Base-by-base conservation (phyloP, 1,140 invertebrate species). In the Pogonomyrmex californicus region DNA sequence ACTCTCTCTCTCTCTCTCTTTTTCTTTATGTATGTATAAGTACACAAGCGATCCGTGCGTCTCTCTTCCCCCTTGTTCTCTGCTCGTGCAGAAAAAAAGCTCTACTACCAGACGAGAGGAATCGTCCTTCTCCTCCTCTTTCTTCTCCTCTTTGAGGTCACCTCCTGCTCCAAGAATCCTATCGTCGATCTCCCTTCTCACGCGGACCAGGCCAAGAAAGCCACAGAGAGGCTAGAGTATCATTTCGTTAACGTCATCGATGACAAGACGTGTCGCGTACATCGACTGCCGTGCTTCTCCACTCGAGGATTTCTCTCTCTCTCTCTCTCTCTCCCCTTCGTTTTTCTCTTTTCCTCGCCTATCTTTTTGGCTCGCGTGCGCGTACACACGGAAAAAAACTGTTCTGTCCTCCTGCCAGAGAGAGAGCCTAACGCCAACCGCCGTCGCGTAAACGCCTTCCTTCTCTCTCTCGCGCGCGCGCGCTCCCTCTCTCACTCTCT, bases 381-480 rank as follows among this genome's bases (percentile, higher is more conserved):
- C 86, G 86, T 71, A 89, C 81, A 90, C 86, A 90, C 89, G 63
- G 68, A 81, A 77, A 85, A 83, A 90, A 89, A 77, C 82, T 75
- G 85, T 83, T 79, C 86, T 85, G 82, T 91, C 78, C 78, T 62
- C 77, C 75, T 86, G 63, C 54, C 79, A 75, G 79, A 83, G 79
- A 83, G 68, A 83, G 79, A 83, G 68, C 86, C 89, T 71, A 73
- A 68, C 81, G 79, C 86, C 79, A 78, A 89, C 86, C 88, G 66
- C 81, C 71, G 82, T 87, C 85, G 41, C 58, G 81, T 86, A 68
- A 88, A 88, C 85, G 87, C 85, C 87, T 85, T 90, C 90, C 81
- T 41, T 83, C 71, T 81, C 77, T 62, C 78, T 88, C 83, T 82
- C 87, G 56, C 85, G 65, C 65, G 65, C 65, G 65, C 41, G 65